A percentile compares a stretch with the other conserved stretches of the same genome.
These are phyloP conservation scores for Triplophysa siluroides DNA, from an alignment of 2,113 vertebrate species.

Conservation along the genomic window DNA sequence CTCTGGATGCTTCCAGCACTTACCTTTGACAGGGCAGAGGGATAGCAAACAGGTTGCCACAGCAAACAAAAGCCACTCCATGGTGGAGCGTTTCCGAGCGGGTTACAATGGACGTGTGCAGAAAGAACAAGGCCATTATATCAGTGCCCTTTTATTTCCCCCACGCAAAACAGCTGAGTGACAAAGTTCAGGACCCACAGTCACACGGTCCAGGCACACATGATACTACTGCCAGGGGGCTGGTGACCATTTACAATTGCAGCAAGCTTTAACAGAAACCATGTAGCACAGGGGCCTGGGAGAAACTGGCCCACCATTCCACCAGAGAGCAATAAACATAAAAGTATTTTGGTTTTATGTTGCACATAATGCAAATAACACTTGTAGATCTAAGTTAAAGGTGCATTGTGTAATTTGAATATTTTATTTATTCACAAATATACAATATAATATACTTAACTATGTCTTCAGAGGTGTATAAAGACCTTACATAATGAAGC, in stretches of 20 bases:
- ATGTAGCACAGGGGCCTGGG: slow-evolving; percentile 7
- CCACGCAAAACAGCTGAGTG: slow-evolving; percentile 58
- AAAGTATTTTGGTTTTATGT: not conserved
- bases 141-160: slow-evolving; percentile 50
- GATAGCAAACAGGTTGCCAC: slow-evolving; percentile 70
- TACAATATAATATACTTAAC: too few relatives aligned
- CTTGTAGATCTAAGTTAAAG: not conserved
- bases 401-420: too few relatives aligned
- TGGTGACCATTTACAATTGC: slow-evolving; percentile 35
- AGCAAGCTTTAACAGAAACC: slow-evolving; percentile 16
- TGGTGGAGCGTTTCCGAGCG: slow-evolving; percentile 58
- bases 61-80: slow-evolving; percentile 72
- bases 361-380: not conserved
- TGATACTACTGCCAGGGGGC: slow-evolving; percentile 17
- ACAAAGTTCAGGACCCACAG: slow-evolving; percentile 55
- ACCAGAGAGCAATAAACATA: not conserved
- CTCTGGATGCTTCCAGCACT: slow-evolving; percentile 67
- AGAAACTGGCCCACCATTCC: not conserved
- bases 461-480: too few relatives aligned
- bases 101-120: slow-evolving; percentile 62
- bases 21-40: slow-evolving; percentile 72
- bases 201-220: slow-evolving; percentile 33
- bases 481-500: too few relatives aligned
- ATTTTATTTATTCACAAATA: too few relatives aligned
- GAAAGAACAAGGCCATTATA: slow-evolving; percentile 57